phyloP scores from a whole-genome alignment of 2,888 invertebrate species.

The Salticus scenicus region DNA sequence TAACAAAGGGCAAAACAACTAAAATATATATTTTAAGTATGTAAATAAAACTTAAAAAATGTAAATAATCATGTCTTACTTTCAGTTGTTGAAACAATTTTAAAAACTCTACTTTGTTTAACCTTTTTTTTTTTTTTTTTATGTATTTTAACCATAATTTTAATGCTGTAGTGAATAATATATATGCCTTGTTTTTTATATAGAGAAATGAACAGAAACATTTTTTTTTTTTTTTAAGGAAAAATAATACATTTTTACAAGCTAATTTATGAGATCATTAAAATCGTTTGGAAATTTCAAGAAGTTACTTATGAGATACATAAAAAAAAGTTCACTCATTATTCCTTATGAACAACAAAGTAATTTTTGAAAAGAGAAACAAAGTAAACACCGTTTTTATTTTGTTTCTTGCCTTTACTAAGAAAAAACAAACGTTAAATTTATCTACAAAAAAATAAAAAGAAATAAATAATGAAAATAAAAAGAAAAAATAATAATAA shows the following conservation, averaged over 20 bases:
- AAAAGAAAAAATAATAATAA: background rate
- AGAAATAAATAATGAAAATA: background rate
- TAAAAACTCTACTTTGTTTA: too few species aligned
- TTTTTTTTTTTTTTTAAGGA: too few species aligned
- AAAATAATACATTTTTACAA: background rate
- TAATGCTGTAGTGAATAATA: too few species aligned
- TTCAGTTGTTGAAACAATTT: too few species aligned
- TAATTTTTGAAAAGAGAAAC: background rate
- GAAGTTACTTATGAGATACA: background rate
- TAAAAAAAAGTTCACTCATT: background rate
- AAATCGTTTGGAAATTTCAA: background rate
- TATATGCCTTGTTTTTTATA: too few species aligned
- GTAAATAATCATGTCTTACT: too few species aligned
- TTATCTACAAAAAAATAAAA: background rate
- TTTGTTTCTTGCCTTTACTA: background rate
- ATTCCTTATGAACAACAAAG: background rate
- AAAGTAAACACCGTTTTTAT: background rate
- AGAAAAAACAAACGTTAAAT: background rate
- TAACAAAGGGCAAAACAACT: too few species aligned
- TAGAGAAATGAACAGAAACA: too few species aligned
- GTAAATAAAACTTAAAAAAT: too few species aligned
- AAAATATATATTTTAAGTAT: too few species aligned
- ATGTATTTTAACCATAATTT: too few species aligned
- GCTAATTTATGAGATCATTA: background rate
- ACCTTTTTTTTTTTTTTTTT: too few species aligned